Conservation (phyloP, 2,113 vertebrate genomes). For the Heliornis fulica region DNA sequence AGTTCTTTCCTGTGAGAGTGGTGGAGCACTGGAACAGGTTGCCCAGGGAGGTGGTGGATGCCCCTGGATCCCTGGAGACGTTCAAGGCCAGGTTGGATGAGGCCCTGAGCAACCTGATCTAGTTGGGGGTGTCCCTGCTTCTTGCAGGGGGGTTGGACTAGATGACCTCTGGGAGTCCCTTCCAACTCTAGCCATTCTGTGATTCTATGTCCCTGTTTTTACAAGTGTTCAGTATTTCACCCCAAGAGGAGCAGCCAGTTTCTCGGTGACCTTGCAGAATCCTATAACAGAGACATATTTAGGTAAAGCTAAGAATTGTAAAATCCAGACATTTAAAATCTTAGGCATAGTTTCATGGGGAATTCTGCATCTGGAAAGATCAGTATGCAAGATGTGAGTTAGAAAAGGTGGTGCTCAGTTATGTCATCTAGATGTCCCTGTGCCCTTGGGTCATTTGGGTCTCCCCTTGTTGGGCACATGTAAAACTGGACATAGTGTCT, state of each 20-base stretch:
- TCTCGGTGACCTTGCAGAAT: background rate
- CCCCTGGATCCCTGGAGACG: too few species aligned
- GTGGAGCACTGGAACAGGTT: too few species aligned
- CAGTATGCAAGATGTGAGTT: background rate
- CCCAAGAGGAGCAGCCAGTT: background rate
- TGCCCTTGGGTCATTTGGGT: background rate
- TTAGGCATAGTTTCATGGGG: background rate
- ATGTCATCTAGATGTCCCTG: background rate
- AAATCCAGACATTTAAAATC: background rate
- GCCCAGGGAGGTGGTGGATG: too few species aligned
- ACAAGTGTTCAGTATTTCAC: background rate
- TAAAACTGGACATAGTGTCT: background rate
- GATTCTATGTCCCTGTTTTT: too few species aligned
- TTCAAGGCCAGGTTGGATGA: too few species aligned
- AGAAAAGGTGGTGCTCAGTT: background rate
- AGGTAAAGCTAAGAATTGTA: background rate
- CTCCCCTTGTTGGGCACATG: rapidly evolving
- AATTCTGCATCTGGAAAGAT: background rate
- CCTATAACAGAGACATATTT: background rate
- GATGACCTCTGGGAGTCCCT: too few species aligned
- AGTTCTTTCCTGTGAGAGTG: too few species aligned
- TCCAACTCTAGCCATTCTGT: too few species aligned
- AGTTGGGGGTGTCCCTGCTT: too few species aligned
- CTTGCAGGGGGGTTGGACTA: too few species aligned
- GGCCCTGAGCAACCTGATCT: too few species aligned